Conservation (phyloP, 2,888 invertebrate genomes). For the Steinernema carpocapsae region DNA sequence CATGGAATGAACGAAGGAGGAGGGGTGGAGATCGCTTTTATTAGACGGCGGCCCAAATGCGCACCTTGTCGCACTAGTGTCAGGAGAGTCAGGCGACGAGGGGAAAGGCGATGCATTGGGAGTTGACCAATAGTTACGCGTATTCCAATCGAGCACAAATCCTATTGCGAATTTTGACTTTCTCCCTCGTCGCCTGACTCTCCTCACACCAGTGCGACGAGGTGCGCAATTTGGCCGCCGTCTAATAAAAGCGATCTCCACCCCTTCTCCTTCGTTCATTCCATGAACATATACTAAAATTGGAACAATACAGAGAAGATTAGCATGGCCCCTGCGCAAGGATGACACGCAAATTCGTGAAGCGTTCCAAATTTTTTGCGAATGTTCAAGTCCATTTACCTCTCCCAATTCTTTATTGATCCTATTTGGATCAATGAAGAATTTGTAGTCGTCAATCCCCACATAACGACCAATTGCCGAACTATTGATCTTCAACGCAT, state of each 20-base stretch:
- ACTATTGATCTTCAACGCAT: background rate
- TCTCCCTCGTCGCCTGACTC: no score
- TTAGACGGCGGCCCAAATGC: no score
- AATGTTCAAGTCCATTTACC: background rate
- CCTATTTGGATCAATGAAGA: background rate
- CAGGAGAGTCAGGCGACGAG: no score
- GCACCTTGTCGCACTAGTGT: no score
- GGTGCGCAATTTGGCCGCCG: no score
- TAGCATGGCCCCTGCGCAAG: conserved; percentile 90
- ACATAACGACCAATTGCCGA: background rate
- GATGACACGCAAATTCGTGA: conserved; percentile 91
- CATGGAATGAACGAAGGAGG: conserved; percentile 37
- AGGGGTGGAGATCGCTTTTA: no score
- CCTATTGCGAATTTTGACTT: no score
- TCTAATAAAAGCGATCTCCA: no score
- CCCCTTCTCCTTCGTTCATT: conserved; percentile 12
- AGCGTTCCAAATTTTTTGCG: conserved; percentile 79
- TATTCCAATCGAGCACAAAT: no score
- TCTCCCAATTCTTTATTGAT: background rate
- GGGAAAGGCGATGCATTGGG: no score
- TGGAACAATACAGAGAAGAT: conserved; percentile 91
- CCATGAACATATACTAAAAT: conserved; percentile 76
- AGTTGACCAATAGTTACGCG: no score
- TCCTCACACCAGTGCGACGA: no score
- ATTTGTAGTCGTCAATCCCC: background rate